Base-by-base conservation (phyloP, 2,888 invertebrate genomes). In the Tortrix viridana region DNA sequence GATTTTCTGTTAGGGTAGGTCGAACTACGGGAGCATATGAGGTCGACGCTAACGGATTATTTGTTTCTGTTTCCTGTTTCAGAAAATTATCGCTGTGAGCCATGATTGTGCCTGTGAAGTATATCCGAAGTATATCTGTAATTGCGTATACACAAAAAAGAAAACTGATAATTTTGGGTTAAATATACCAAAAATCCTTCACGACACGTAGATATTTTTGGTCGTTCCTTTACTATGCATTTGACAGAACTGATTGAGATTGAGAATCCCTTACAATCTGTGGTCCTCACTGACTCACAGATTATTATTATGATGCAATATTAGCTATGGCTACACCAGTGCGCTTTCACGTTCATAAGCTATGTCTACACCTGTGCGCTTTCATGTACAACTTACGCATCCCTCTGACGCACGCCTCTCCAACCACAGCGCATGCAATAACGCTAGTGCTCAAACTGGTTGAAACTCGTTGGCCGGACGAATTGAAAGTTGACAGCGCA, bases 121-220 rank as follows among this genome's bases (percentile, higher is more conserved):
- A 32, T 32, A 12, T 12, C 32, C 32, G 50, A 49, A 54, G 18
- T 20, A 18, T 41, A 14, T n/a, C n/a, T n/a, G 38, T 18, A n/a
- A 38, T 12, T 32, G 9, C 9, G 26, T 23, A 46, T 56, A 46
- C 50, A 62, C 43, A 61, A 48, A 32, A 48, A 41, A 46, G 19
- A 20, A 47, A n/a, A 62, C 62, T 46, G 38, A 46, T 52, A 62
- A 62, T 62, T 62, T 62, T 52, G 62, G 38, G 38, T 32, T 32
- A 46, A 62, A 41, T 46, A n/a, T 56, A 52, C 38, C 52, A 46
- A 62, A 60, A 48, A 62, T 46, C 44, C 46, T 62, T 38, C 49
- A 46, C 56, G 62, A 62, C 62, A 62, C 62, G 62, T 57, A 52
- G 56, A 32, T 56, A 57, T 44, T 57, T 52, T 26, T 41, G 50